These are phyloP conservation scores for Cantharis rufa DNA, from an alignment of 2,888 invertebrate species.

Conservation along the genomic window DNA sequence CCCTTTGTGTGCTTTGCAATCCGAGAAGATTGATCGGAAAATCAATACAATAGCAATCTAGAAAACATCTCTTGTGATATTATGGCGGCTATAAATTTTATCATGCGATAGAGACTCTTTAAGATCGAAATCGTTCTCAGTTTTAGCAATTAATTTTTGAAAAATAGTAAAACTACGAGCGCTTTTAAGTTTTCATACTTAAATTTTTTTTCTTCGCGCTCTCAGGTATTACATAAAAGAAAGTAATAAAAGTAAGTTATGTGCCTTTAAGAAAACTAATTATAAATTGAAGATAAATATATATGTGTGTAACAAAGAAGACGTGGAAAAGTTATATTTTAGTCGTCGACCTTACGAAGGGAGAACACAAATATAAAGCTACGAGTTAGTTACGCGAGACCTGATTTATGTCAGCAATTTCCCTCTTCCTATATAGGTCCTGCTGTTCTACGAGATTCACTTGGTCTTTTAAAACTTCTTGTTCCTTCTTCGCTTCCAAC, in stretches of 20 bases:
- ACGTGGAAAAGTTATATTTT: conserved; percentile 22
- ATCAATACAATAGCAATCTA: not conserved
- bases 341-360: conserved; percentile 29
- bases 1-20: not conserved
- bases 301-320: conserved; percentile 7
- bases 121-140: not conserved
- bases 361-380: conserved; percentile 36
- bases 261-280: not conserved
- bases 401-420: conserved; percentile 48
- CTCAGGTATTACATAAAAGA: not conserved
- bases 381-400: conserved; percentile 43
- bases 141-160: not conserved
- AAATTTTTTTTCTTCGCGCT: not conserved
- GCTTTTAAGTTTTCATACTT: not conserved
- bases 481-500: conserved; percentile 20
- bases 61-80: not conserved
- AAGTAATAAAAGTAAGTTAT: conserved; percentile 3
- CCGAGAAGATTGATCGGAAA: not conserved
- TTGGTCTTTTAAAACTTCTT: conserved; percentile 31
- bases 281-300: conserved; percentile 3
- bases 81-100: not conserved
- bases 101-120: not conserved
- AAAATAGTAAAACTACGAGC: not conserved
- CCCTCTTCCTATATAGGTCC: conserved; percentile 40
- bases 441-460: conserved; percentile 35